phyloP scores from a whole-genome alignment of 2,888 invertebrate genomes.

The Athalia rosae region DNA sequence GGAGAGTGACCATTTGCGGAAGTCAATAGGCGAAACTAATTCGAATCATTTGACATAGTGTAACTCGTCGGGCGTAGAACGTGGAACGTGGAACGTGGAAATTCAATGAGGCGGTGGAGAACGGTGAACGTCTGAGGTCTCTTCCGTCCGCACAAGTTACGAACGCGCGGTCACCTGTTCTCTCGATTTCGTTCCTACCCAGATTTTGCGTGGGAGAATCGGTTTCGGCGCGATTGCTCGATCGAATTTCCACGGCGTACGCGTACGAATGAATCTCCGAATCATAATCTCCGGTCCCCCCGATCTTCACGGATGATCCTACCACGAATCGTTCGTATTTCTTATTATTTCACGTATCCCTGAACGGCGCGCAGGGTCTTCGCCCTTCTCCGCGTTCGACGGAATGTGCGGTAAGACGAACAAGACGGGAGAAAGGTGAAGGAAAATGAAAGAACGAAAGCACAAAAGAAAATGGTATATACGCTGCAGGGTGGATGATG shows the following conservation, averaged over 20 bases:
- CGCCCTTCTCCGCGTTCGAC: conserved; percentile 33
- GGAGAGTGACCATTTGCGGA: no score
- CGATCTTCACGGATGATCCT: conserved; percentile 6
- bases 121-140: no score
- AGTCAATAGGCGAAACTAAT: not conserved
- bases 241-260: no score
- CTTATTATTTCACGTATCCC: not conserved
- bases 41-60: not conserved
- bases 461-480: conserved; percentile 16
- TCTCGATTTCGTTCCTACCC: no score
- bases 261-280: no score
- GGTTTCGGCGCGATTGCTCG: no score
- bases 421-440: not conserved
- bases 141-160: no score
- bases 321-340: conserved; percentile 6
- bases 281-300: not conserved
- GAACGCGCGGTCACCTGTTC: no score
- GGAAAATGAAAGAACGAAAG: conserved; percentile 34
- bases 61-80: not conserved
- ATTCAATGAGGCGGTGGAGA: no score
- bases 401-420: conserved; percentile 47
- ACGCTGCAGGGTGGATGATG: conserved; percentile 18
- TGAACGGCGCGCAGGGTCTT: not conserved
- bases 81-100: not conserved
- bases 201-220: no score